Base-by-base conservation (phyloP, 30 jellyfish, hydroid and myxozoan genomes). In the Turritopsis dohrnii region DNA sequence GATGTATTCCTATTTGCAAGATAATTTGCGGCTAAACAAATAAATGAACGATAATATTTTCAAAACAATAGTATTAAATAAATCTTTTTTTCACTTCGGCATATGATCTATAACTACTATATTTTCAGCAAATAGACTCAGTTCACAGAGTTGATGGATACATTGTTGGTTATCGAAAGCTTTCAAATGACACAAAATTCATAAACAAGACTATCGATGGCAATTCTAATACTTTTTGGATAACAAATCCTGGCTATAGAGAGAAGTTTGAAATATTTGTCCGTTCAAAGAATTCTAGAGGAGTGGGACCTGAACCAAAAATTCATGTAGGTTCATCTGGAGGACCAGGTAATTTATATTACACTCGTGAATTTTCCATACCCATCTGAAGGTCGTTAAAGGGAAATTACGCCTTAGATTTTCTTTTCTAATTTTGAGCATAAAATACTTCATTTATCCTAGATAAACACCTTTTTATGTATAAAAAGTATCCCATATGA, bases 221-320 rank as follows among this genome's bases (percentile, higher is more conserved):
- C 18, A 52, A 74, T 74, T 0, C 16, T 8, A 74, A 27, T 0
- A 24, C 16, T 16, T 74, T 74, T 29, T 16, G 13, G 13, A 17
- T 74, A 52, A 17, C 54, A 0, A 52, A 74, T 29, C 65, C 83
- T 23, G 71, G 83, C 8, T 7, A 16, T n/a, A 21, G 65, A 8
- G 83, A 74, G 65, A 19, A 74, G 65, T 74, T n/a, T 0, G 83
- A 26, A 1, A n/a, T 74, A n/a, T 74, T 29, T 74, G 71, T 74
- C 65, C 83, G 65, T 23, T 28, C 65, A 0, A 74, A 74, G 41
- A 74, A 74, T 74, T 9, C 18, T 21, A 13, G 18, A 22, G 83
- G 83, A 27, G 24, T 22, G 28, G 83, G 83, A 3, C 83, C 83
- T 21, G 65, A 74, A n/a, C 24, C 83, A 0, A 74, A 74, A 74